Base-by-base conservation (phyloP, 2,113 vertebrate species). In the Marmota flaviventris region DNA sequence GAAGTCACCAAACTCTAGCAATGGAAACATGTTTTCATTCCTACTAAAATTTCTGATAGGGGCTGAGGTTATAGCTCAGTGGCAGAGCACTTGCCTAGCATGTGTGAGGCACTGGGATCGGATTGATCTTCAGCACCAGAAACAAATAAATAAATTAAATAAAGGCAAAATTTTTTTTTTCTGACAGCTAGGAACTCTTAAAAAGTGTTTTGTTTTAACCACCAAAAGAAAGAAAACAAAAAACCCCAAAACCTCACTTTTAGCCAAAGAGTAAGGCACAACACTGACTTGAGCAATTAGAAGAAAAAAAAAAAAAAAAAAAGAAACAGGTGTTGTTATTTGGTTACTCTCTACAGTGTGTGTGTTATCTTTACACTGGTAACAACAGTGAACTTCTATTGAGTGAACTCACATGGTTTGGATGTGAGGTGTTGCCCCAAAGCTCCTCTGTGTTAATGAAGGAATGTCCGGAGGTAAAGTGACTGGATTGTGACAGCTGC, bases 11-110 rank as follows among this genome's bases (percentile, higher is more conserved):
- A 11, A 85, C 94, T 51, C 79, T 87, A 88, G 13, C 48, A 93
- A 70, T 53, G 8, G 92, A 85, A 91, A 81, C 61, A 48, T 6
- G 9, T 82, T 48, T 86, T 75, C 37, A 76, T 70, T 84, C 29
- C 61, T 72, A 72, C 29, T 89, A 69, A 75, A 93, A 96, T 63
- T 65, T n/a, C 34, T 93, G 42, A 72, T 51, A 51, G 48, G 48
- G 12, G 48, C 48, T 51, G 48, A 51, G 48, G 48, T 51, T 51
- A 51, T 13, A 51, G 2, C 11, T 51, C 48, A 51, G 48, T 51
- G 48, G 48, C 12, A 51, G 45, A 51, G 48, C 48, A 51, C 48
- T 51, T 51, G 48, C 48, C 48, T 51, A 51, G 48, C 12, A 51
- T 3, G 2, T 51, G 48, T 51, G 48, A 51, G 12, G 48, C 48